Base-by-base conservation (phyloP, 2,888 invertebrate species). In the Saturnia japonica region DNA sequence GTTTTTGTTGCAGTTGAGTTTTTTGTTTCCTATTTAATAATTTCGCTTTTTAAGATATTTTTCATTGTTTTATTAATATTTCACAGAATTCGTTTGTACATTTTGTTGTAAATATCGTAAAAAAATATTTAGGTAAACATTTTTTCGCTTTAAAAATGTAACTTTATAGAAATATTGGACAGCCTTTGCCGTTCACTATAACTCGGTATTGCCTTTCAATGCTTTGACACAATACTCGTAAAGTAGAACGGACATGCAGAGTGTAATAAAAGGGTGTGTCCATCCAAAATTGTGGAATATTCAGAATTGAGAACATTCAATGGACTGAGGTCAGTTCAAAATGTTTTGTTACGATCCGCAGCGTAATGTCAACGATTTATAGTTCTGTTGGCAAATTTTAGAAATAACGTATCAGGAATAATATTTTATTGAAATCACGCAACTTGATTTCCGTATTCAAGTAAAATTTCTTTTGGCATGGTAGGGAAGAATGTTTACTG, bases 181-280 rank as follows among this genome's bases (percentile, higher is more conserved):
- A 28, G 40, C 19, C n/a, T n/a, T 67, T 54, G 54, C 64, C 70
- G 68, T 68, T 70, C 71, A 64, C 60, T 51, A n/a, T 64, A 42
- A 64, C 68, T 77, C 75, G 70, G 72, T 78, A 79, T 80, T 78
- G 76, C 77, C 77, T 81, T 79, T 80, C 76, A 72, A 62, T 76
- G 77, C 77, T 78, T 77, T 79, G 78, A 79, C 80, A 84, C 80
- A 83, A 81, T 81, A 77, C 73, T 67, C 73, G 74, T 70, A 78
- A 77, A 79, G 72, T 71, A 74, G 78, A 78, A 71, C 74, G 47
- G 62, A 71, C 73, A 71, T 73, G 73, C 76, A 75, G 74, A 79
- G 77, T 79, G 82, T 85, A 82, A 84, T 81, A 82, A 82, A 76
- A 74, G 79, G 79, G 81, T 79, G 80, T 77, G 80, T 71, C 78